These are phyloP conservation scores for Ylistrum balloti DNA, from an alignment of 1,140 invertebrate genomes.

Conservation along the genomic window DNA sequence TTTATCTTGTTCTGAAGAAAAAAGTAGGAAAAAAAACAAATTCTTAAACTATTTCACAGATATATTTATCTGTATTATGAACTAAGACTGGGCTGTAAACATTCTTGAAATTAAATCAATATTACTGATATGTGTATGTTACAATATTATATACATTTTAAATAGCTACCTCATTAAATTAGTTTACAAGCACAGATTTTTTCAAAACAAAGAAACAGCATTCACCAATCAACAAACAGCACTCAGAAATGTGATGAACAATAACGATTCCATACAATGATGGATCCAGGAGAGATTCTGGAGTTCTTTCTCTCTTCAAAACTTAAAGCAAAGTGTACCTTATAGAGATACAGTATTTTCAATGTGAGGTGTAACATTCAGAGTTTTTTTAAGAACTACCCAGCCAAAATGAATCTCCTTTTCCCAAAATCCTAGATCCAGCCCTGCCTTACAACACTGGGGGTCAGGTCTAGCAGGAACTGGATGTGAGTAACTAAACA, in stretches of 20 bases:
- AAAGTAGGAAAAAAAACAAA: not conserved
- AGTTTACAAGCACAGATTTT: not conserved
- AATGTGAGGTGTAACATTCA: too few species aligned
- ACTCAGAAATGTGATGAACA: not conserved
- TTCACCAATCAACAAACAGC: constrained; percentile 34
- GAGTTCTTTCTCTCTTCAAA: too few species aligned
- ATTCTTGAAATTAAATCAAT: too few species aligned
- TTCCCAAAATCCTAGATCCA: too few species aligned
- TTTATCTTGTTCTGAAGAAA: not conserved
- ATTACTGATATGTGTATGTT: not conserved
- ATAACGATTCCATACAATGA: not conserved
- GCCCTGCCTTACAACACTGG: too few species aligned
- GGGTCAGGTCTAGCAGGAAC: too few species aligned
- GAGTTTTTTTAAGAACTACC: too few species aligned
- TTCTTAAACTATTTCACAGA: too few species aligned
- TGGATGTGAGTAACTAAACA: too few species aligned
- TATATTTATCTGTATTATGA: not conserved
- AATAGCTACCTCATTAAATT: constrained; percentile 13
- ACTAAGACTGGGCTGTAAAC: not conserved
- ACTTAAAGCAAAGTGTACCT: too few species aligned
- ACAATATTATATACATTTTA: not conserved
- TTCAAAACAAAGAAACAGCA: not conserved
- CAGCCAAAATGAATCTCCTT: too few species aligned
- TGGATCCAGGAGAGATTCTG: not conserved
- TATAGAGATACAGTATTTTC: too few species aligned